Conservation (phyloP, 2,888 invertebrate species). For the Marasmarcha lunaedactyla region DNA sequence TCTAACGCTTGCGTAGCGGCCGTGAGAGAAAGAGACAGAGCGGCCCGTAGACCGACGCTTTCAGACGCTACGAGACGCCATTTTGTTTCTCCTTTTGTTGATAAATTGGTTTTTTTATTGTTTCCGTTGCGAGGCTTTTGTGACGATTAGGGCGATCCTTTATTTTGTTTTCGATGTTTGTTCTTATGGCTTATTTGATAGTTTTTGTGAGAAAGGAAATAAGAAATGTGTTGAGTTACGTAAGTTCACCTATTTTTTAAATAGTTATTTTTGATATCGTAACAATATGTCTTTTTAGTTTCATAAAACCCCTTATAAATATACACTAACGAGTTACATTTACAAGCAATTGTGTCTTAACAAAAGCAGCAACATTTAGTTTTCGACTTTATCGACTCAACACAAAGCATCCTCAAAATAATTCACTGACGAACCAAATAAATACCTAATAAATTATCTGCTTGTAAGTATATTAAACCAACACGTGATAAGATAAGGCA, state of each 20-base stretch:
- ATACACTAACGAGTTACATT: too few relatives aligned
- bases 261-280: too few relatives aligned
- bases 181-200: background rate
- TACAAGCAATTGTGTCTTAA: too few relatives aligned
- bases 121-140: slow-evolving; percentile 12
- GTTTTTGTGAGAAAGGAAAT: background rate
- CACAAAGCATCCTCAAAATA: too few relatives aligned
- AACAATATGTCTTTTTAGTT: too few relatives aligned
- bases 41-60: slow-evolving; percentile 53
- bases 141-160: slow-evolving; percentile 7
- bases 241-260: too few relatives aligned
- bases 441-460: too few relatives aligned
- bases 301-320: too few relatives aligned
- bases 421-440: too few relatives aligned
- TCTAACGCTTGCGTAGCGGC: slow-evolving; percentile 35
- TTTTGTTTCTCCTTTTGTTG: slow-evolving; percentile 51
- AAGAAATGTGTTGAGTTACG: background rate
- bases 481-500: slow-evolving; percentile 1
- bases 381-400: too few relatives aligned
- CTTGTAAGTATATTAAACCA: too few relatives aligned
- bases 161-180: background rate
- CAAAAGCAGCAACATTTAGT: too few relatives aligned
- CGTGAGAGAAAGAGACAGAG: slow-evolving; percentile 32
- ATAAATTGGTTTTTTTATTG: slow-evolving; percentile 27
- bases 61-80: slow-evolving; percentile 66